Evolutionary conservation across 53 echinoderm and acorn worm genomes (phyloP).

Genomic region (Astropecten irregularis): DNA sequence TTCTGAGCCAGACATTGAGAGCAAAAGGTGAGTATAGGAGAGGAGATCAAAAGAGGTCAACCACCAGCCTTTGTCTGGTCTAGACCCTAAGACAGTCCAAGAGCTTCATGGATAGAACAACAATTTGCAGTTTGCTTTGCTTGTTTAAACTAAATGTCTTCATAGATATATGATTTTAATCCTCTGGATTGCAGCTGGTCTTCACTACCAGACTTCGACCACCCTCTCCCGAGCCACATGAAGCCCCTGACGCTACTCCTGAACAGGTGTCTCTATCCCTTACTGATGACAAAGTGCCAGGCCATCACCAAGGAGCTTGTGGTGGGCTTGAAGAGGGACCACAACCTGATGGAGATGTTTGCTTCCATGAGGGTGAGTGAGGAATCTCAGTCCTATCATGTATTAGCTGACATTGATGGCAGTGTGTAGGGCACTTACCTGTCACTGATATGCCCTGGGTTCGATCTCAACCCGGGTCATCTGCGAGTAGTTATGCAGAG

Average conservation of each 20-base stretch:
- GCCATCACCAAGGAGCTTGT: conserved; percentile 66
- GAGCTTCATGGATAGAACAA: too few relatives aligned
- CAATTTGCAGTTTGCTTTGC: too few relatives aligned
- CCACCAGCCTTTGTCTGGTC: too few relatives aligned
- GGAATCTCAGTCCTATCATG: not conserved
- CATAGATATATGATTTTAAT: too few relatives aligned
- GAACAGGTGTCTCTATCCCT: conserved; percentile 77
- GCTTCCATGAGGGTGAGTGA: conserved; percentile 79
- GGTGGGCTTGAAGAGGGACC: conserved; percentile 65
- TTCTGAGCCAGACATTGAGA: not conserved
- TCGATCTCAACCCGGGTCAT: too few relatives aligned
- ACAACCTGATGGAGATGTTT: conserved; percentile 68
- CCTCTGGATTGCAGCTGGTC: conserved; percentile 29
- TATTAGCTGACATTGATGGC: not conserved
- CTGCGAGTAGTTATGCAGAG: too few relatives aligned
- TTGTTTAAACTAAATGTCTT: too few relatives aligned
- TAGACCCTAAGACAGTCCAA: too few relatives aligned
- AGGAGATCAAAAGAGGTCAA: too few relatives aligned
- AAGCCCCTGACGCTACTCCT: conserved; percentile 73
- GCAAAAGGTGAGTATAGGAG: not conserved
- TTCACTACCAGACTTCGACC: conserved; percentile 14
- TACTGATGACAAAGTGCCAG: conserved; percentile 68
- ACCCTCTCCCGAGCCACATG: not conserved
- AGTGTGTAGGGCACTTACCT: not conserved
- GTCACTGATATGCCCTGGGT: not conserved